A percentile compares a stretch with the other conserved stretches of the same genome.
Conservation (phyloP, 35 echinoderm and acorn worm species). For the Ophioderma brevispina region DNA sequence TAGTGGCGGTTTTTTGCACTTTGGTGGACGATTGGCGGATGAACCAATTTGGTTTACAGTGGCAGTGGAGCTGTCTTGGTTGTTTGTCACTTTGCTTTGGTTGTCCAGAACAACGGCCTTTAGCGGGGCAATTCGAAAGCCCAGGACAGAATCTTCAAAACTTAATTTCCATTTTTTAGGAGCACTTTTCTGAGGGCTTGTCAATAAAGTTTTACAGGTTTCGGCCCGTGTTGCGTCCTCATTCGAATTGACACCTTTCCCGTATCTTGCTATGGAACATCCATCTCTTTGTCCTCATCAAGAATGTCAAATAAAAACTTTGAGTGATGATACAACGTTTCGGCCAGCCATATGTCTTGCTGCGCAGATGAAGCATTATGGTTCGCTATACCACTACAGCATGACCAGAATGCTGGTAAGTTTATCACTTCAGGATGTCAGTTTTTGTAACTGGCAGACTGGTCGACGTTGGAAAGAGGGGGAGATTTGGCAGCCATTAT, state of each 20-base stretch:
- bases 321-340: too few species aligned
- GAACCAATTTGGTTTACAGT: constrained; percentile 73
- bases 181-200: constrained; percentile 70
- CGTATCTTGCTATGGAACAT: constrained; percentile 69
- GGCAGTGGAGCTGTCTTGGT: too few species aligned
- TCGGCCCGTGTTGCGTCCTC: constrained; percentile 49
- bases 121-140: constrained; percentile 70
- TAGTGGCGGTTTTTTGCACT: constrained; percentile 76
- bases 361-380: too few species aligned
- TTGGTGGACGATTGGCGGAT: constrained; percentile 56
- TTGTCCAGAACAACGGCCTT: constrained; percentile 43
- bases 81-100: constrained; percentile 62
- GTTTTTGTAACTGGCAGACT: too few species aligned
- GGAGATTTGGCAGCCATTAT: too few species aligned
- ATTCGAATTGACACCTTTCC: constrained; percentile 81
- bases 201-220: constrained; percentile 78
- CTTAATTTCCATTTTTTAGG: constrained; percentile 70
- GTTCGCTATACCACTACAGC: too few species aligned
- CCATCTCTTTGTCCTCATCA: constrained; percentile 80
- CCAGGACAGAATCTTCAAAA: constrained; percentile 94
- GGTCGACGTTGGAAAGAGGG: too few species aligned
- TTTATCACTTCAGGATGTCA: too few species aligned
- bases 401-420: too few species aligned
- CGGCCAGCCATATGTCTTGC: too few species aligned
- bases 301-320: constrained; percentile 98